Base-by-base conservation (phyloP, 2,888 invertebrate species). In the Lamellibrachia satsuma region DNA sequence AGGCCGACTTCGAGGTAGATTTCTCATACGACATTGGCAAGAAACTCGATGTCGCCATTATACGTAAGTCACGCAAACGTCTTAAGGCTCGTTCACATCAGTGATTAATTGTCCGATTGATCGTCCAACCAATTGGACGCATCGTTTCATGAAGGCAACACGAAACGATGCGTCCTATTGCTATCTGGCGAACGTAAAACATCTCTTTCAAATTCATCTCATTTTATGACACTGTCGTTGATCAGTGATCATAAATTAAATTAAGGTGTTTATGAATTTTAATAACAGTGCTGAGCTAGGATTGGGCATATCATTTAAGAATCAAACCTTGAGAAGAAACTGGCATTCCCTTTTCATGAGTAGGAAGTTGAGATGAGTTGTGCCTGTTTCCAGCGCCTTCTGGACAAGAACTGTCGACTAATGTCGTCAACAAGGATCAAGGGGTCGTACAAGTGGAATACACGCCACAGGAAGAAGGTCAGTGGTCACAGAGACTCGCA, bases 1-100 rank as follows among this genome's bases (percentile, higher is more conserved):
- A 90, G 52, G 90, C 92, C 51, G 11, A 15, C 22, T 93, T 93
- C 91, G 52, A 92, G 22, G 55, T 93, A 22, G 93, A 93, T 52
- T 92, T 91, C 7, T 51, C 92, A 11, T n/a, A 52, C 15, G 39
- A n/a, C 91, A 91, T 90, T n/a, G 92, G 90, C 90, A 93, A 91
- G 92, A n/a, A n/a, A 39, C 92, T 93, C 27, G 92, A 92, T 7
- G 90, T 93, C n/a, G 27, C 39, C 52, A 92, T 93, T 7, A n/a
- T 22, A 27, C 91, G 93, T 93, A 51, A 90, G 93, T 92, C 57
- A n/a, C 15, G 15, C 52, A 75, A 60, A 75, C 27, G n/a, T 15
- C 22, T 75, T 75, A 22, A 11, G 2, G n/a, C 75, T 2, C 22
- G 39, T 39, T 39, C 39, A 39, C 39, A 39, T 39, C 39, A 39